Base-by-base conservation (phyloP, 2,113 vertebrate species). In the Chionomys nivalis region DNA sequence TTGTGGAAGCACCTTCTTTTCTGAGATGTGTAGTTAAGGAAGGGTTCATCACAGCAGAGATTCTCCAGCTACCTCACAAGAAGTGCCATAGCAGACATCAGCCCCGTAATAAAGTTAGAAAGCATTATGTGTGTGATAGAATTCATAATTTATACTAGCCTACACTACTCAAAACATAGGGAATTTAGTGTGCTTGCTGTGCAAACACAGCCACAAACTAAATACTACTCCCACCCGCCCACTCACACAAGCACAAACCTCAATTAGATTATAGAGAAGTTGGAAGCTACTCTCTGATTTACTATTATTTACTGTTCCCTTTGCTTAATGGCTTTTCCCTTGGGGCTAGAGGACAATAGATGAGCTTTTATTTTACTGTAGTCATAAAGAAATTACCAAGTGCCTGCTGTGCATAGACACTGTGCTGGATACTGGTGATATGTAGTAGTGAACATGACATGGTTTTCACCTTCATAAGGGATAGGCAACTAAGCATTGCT, bases 161-260 rank as follows among this genome's bases (percentile, higher is more conserved):
- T 65, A 36, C 10, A 66, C 4, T 9, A 83, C 36, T 44, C 55
- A 36, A 85, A 90, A 94, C 83, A 55, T 73, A 36, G 9, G n/a
- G 68, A 75, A 82, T 82, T 82, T 94, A 89, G 65, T 17, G 66
- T 86, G 65, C 33, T 39, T 82, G 31, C 65, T 88, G n/a, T 93
- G 39, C 92, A 73, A 82, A 39, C 52, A 76, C 9, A 83, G 36
- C 5, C 44, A 83, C 7, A 75, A 42, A 36, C 61, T 75, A 75
- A 83, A 42, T 90, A 14, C 42, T 44, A 33, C 36, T 31, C 36
- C 9, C 7, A 21, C 23, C 23, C 19, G 3, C n/a, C 21, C 19
- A 39, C 23, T 8, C 73, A 76, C 3, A 58, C 36, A 39, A 2
- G 36, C 33, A 73, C 31, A 44, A 33, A 83, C 58, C 28, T 39